Conservation (phyloP, 1,140 invertebrate species). For the Caenorhabditis latens region DNA sequence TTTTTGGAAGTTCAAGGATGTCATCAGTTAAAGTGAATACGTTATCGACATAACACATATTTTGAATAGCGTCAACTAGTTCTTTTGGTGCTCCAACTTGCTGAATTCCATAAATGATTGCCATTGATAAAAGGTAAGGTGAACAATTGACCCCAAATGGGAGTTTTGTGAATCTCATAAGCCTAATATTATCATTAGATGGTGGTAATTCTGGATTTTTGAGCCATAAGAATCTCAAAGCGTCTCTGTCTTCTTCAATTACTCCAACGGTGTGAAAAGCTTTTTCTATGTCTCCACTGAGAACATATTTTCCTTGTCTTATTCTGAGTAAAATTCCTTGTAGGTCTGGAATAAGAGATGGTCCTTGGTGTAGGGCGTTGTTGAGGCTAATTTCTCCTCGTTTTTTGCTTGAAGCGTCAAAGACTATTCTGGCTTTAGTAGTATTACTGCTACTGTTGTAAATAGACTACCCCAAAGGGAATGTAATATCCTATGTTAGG, state of each 20-base stretch:
- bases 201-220: not conserved
- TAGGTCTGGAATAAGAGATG: not conserved
- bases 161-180: not conserved
- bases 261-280: not conserved
- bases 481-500: not conserved
- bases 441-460: slow-evolving; percentile 1
- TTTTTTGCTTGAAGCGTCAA: not conserved
- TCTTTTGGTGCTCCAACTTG: not conserved
- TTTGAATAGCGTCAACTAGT: not conserved
- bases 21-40: not conserved
- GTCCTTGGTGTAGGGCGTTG: not conserved
- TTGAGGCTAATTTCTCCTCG: not conserved
- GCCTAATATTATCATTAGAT: not conserved
- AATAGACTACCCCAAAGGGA: not conserved
- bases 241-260: not conserved
- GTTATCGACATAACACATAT: not conserved
- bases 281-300: not conserved
- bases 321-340: not conserved
- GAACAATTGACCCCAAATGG: slow-evolving; percentile 2
- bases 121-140: not conserved
- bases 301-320: not conserved
- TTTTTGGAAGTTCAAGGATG: not conserved
- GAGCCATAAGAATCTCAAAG: not conserved
- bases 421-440: not conserved
- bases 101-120: not conserved